phyloP scores from a whole-genome alignment of 2,113 vertebrate species.

The Aramus guarauna region DNA sequence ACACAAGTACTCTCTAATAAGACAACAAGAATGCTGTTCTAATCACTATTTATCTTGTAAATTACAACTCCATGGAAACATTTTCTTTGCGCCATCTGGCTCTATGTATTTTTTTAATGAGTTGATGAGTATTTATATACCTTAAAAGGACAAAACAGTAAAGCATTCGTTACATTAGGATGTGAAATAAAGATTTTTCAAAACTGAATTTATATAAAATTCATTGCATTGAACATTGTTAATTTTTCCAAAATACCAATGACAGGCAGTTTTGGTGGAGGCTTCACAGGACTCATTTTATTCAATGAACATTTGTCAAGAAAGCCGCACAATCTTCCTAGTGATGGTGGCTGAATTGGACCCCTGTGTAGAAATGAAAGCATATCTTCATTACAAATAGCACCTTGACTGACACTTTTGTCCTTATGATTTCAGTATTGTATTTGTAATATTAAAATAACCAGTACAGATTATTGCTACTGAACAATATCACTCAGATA shows the following conservation, averaged over 20 bases:
- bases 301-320: not conserved
- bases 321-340: not conserved
- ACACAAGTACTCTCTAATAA: not conserved
- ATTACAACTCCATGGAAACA: slow-evolving; percentile 8
- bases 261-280: not conserved
- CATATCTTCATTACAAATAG: not conserved
- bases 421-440: not conserved
- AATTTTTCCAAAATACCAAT: not conserved
- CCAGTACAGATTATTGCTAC: not conserved
- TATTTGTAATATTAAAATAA: not conserved
- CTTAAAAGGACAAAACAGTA: not conserved
- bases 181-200: not conserved
- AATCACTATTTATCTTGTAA: slow-evolving; percentile 40
- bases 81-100: slow-evolving; percentile 11
- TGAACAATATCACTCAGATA: not conserved
- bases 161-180: not conserved
- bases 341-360: not conserved
- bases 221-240: not conserved
- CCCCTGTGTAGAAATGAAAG: not conserved
- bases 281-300: not conserved
- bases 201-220: not conserved
- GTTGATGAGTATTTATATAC: slow-evolving; percentile 11
- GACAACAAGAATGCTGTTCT: slow-evolving; percentile 2
- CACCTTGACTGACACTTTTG: not conserved
- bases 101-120: slow-evolving; percentile 28